These are phyloP conservation scores for Clamator glandarius DNA, from an alignment of 2,797 vertebrate genomes.

Conservation along the genomic window DNA sequence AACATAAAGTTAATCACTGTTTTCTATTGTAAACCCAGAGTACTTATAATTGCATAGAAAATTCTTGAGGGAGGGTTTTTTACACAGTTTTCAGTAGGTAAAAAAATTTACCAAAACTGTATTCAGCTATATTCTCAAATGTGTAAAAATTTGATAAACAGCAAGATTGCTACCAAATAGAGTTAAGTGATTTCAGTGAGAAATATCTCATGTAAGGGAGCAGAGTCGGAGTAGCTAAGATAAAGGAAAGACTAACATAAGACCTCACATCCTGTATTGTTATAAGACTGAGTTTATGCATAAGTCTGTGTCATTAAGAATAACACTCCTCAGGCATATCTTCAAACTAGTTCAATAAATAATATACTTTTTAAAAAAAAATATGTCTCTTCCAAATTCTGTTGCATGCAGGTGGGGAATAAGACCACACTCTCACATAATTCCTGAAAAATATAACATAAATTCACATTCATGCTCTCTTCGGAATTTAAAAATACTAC, in stretches of 20 bases:
- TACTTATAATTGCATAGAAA: not conserved
- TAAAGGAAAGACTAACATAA: not conserved
- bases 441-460: not conserved
- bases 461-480: accelerated
- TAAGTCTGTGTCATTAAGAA: not conserved
- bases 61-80: not conserved
- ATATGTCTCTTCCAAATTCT: not conserved
- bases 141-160: not conserved
- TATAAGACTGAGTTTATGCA: not conserved
- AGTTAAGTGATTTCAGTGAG: not conserved
- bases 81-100: not conserved
- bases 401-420: not conserved
- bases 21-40: not conserved
- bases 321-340: not conserved
- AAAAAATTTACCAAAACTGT: not conserved
- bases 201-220: not conserved
- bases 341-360: not conserved
- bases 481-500: not conserved
- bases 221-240: not conserved
- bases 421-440: not conserved
- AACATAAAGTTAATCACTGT: not conserved
- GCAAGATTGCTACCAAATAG: not conserved
- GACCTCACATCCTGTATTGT: not conserved
- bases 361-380: not conserved
- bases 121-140: not conserved